Conservation (phyloP, 2,797 vertebrate genomes). For the Gymnoscopelus microlampas region DNA sequence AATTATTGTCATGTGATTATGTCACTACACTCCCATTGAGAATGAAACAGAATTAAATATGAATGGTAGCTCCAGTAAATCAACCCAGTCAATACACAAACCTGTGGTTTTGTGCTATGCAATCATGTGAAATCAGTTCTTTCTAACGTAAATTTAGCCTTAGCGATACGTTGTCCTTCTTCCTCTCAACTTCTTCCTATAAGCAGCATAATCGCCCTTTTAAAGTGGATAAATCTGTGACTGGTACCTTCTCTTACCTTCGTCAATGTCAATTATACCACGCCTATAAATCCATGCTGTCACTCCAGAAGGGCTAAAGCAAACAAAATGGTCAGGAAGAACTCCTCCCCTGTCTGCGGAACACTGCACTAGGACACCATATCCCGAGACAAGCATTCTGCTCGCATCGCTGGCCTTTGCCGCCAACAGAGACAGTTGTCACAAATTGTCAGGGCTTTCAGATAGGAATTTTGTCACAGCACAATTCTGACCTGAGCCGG, state of each 20-base stretch:
- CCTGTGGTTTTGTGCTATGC: conserved; percentile 39
- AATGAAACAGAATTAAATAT: conserved; percentile 56
- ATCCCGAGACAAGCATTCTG: conserved; percentile 52
- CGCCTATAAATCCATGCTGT: conserved; percentile 32
- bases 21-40: conserved; percentile 46
- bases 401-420: conserved; percentile 48
- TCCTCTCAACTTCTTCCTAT: conserved; percentile 10
- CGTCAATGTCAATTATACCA: conserved; percentile 42
- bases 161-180: conserved; percentile 15
- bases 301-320: conserved; percentile 17
- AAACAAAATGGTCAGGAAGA: conserved; percentile 5
- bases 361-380: neutral
- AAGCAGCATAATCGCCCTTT: conserved; percentile 38
- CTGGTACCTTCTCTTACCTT: conserved; percentile 29
- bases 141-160: conserved; percentile 22
- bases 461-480: conserved; percentile 32
- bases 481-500: conserved; percentile 50
- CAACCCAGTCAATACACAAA: conserved; percentile 39
- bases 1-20: conserved; percentile 17
- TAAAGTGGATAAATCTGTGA: conserved; percentile 42
- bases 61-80: conserved; percentile 46
- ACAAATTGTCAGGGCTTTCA: conserved; percentile 30
- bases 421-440: conserved; percentile 37
- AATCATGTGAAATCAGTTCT: conserved; percentile 41
- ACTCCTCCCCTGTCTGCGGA: neutral